phyloP scores from a whole-genome alignment of 2,888 invertebrate species.

The Drosophila seclusa region DNA sequence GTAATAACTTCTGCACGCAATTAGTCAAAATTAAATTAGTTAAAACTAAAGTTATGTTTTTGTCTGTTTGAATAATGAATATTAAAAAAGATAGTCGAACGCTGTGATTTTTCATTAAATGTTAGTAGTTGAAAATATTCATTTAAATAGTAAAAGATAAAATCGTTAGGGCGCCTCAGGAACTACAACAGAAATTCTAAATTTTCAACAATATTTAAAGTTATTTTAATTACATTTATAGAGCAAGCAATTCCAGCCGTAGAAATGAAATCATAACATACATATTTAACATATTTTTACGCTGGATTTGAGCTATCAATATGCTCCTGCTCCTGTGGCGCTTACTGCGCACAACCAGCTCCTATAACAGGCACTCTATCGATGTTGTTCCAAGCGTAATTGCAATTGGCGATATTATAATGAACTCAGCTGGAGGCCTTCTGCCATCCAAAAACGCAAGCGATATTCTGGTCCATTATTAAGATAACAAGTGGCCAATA shows the following conservation, averaged over 20 bases:
- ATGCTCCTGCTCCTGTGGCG: constrained; percentile 2
- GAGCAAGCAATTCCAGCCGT: background rate
- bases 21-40: constrained; percentile 20
- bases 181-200: background rate
- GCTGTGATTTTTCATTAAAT: background rate
- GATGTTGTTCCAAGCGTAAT: constrained; percentile 49
- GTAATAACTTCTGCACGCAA: constrained; percentile 8
- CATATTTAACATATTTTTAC: constrained; percentile 10
- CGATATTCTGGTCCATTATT: constrained; percentile 13
- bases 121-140: background rate
- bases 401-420: constrained; percentile 43
- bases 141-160: background rate
- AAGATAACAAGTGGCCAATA: constrained; percentile 25
- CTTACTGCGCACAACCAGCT: background rate
- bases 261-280: constrained; percentile 4
- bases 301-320: constrained; percentile 30
- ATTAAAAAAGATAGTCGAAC: background rate
- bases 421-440: constrained; percentile 39
- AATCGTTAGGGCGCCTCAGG: background rate
- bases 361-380: constrained; percentile 11
- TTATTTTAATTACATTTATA: background rate
- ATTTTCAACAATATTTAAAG: background rate
- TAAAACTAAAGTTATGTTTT: background rate
- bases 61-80: background rate
- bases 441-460: constrained; percentile 7